A percentile compares a stretch with the other conserved stretches of the same genome.
phyloP scores from a whole-genome alignment of 2,113 vertebrate species.

The Papio anubis region DNA sequence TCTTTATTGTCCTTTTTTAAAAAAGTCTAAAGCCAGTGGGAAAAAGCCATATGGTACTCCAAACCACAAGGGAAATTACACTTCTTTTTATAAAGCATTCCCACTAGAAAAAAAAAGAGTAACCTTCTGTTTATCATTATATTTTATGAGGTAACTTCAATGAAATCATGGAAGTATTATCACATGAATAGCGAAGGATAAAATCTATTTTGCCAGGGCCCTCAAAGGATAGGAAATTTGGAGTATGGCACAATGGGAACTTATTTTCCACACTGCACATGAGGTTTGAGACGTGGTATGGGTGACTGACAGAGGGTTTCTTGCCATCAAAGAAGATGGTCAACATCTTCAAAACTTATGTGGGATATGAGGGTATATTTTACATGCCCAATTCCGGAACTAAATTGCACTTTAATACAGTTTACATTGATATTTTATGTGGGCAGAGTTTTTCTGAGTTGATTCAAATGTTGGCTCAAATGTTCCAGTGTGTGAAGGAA shows the following conservation, averaged over 20 bases:
- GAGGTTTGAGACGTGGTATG: constrained; percentile 47
- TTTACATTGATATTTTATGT: constrained; percentile 62
- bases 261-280: constrained; percentile 69
- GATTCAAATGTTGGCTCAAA: constrained; percentile 71
- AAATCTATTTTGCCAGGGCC: constrained; percentile 71
- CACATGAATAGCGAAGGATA: constrained; percentile 74
- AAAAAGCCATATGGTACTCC: constrained; percentile 60
- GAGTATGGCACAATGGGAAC: constrained; percentile 64
- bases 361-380: constrained; percentile 46
- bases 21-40: constrained; percentile 36
- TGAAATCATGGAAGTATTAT: constrained; percentile 82
- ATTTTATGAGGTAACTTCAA: constrained; percentile 81
- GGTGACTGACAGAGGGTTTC: constrained; percentile 39
- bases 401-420: constrained; percentile 61
- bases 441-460: constrained; percentile 61
- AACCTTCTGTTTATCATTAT: constrained; percentile 84
- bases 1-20: constrained; percentile 57
- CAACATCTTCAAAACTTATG: constrained; percentile 66
- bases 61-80: constrained; percentile 81
- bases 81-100: constrained; percentile 69
- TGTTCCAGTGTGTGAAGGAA: constrained; percentile 66
- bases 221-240: constrained; percentile 67
- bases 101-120: constrained; percentile 74
- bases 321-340: constrained; percentile 58
- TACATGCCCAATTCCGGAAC: constrained; percentile 59